Conservation (phyloP, 2,797 vertebrate genomes). For the Prionace glauca region DNA sequence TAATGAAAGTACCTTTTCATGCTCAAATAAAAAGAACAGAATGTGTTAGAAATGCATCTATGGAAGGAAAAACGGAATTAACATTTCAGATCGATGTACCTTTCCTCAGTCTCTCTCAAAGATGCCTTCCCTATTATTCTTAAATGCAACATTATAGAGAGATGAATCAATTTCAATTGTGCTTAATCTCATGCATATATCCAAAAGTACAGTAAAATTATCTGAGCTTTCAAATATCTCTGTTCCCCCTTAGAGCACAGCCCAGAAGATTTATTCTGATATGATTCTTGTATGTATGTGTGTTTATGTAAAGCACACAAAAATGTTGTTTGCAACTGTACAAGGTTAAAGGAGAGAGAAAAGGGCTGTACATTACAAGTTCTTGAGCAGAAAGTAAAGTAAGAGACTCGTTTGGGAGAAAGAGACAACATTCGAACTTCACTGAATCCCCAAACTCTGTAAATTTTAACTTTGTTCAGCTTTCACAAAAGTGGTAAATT, state of each 20-base stretch:
- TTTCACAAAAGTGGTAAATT: not conserved
- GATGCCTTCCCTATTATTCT: not conserved
- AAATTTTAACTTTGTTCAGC: not conserved
- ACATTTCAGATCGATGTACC: not conserved
- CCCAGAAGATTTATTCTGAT: not conserved
- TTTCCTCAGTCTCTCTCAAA: not conserved
- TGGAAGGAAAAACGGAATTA: not conserved
- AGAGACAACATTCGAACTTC: not conserved
- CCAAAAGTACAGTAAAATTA: not conserved
- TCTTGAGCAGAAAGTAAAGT: not conserved
- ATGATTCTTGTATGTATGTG: too few relatives aligned
- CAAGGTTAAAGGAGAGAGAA: not conserved
- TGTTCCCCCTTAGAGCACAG: not conserved
- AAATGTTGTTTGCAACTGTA: not conserved
- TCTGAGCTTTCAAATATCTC: not conserved
- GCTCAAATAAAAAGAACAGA: not conserved
- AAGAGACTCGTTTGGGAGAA: not conserved
- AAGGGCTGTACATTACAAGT: not conserved
- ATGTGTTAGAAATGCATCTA: not conserved
- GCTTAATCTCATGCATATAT: not conserved
- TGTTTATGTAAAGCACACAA: not conserved
- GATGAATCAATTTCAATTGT: not conserved
- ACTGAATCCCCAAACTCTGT: not conserved
- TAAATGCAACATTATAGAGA: not conserved
- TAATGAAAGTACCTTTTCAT: not conserved